Evolutionary conservation across 2,797 vertebrate genomes (phyloP).

Genomic region (Oreonectes daqikongensis): DNA sequence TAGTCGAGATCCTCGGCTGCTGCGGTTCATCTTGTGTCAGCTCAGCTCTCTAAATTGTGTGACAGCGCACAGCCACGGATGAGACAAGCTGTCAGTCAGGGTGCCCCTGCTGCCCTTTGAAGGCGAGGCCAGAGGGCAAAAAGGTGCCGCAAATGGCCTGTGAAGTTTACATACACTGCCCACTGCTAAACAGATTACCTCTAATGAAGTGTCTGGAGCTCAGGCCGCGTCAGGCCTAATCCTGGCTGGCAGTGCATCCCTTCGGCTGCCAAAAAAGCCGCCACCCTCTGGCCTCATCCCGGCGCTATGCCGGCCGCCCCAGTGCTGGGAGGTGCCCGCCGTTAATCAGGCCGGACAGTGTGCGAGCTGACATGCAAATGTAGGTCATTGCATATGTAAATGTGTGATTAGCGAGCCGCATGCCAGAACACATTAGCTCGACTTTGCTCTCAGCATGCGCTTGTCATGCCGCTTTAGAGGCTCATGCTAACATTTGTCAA

Average conservation of each 20-base stretch:
- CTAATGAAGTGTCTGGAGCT: slow-evolving; percentile 99
- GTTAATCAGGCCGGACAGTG: slow-evolving; percentile 96
- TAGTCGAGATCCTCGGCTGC: slow-evolving; percentile 44
- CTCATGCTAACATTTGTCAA: slow-evolving; percentile 95
- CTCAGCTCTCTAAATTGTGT: slow-evolving; percentile 76
- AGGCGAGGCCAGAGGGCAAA: slow-evolving; percentile 88
- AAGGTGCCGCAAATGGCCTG: slow-evolving; percentile 96
- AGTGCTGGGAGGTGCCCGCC: slow-evolving; percentile 88
- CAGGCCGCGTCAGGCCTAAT: slow-evolving; percentile 94
- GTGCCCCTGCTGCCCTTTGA: slow-evolving; percentile 87
- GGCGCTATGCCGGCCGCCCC: slow-evolving; percentile 83
- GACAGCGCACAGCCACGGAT: slow-evolving; percentile 88
- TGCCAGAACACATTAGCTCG: slow-evolving; percentile 99
- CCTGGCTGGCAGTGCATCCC: slow-evolving; percentile 96
- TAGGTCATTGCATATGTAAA: slow-evolving; percentile 99
- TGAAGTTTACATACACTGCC: slow-evolving; percentile 99
- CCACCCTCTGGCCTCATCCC: slow-evolving; percentile 86
- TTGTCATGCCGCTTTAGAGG: slow-evolving; percentile 93
- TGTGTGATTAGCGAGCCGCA: slow-evolving; percentile 97
- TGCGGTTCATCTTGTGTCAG: slow-evolving; percentile 64
- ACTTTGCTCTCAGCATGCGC: slow-evolving; percentile 97
- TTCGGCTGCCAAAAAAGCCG: slow-evolving; percentile 94
- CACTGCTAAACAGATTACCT: slow-evolving; percentile 99
- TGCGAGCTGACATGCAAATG: slow-evolving; percentile 99
- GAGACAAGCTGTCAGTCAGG: slow-evolving; percentile 93